phyloP scores from a whole-genome alignment of 2,888 invertebrate genomes.

The Drosophila putrida region DNA sequence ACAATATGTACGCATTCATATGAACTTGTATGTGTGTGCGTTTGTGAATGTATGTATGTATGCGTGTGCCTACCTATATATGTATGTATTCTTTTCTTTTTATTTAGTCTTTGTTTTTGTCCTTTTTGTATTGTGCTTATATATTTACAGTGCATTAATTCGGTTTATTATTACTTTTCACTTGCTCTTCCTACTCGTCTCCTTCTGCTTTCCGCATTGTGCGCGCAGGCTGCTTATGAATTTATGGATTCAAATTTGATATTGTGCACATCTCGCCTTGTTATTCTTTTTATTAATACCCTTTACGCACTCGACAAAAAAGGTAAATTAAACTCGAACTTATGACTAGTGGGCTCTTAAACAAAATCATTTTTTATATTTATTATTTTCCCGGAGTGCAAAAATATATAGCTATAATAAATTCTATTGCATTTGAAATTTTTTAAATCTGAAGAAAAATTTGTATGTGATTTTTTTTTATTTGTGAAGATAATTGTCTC shows the following conservation, averaged over 20 bases:
- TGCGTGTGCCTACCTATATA: not conserved
- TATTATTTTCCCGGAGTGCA: too few species aligned
- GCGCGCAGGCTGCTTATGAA: slow-evolving; percentile 46
- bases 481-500: too few species aligned
- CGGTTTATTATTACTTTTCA: slow-evolving; percentile 62
- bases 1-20: slow-evolving; percentile 22
- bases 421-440: too few species aligned
- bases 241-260: slow-evolving; percentile 61
- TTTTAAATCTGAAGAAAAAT: too few species aligned
- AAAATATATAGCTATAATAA: too few species aligned
- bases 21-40: not conserved
- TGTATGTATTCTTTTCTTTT: slow-evolving; percentile 35
- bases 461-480: too few species aligned
- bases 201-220: slow-evolving; percentile 26
- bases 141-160: slow-evolving; percentile 59
- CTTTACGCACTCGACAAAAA: not conserved
- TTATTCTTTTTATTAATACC: slow-evolving; percentile 12
- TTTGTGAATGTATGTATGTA: not conserved
- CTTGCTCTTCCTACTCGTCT: slow-evolving; percentile 31
- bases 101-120: slow-evolving; percentile 49
- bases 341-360: too few species aligned
- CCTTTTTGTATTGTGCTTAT: slow-evolving; percentile 38
- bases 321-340: not conserved
- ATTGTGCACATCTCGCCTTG: slow-evolving; percentile 24
- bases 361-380: too few species aligned